Conservation (phyloP, 2,113 vertebrate species). For the Plecotus auritus region DNA sequence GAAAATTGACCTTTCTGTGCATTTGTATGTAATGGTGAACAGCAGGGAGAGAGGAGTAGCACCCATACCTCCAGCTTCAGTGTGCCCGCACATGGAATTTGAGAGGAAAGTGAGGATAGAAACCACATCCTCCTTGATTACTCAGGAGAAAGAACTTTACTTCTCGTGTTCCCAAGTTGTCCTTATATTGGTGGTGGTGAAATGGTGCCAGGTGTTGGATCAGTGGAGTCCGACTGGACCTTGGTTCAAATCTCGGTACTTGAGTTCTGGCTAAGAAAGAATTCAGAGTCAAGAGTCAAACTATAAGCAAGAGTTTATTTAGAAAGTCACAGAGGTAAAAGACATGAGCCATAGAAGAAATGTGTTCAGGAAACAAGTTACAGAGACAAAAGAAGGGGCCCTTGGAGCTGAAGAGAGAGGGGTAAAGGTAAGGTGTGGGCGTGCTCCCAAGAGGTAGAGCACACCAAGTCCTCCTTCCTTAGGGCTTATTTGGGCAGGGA, state of each 20-base stretch:
- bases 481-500: not conserved
- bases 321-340: not conserved
- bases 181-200: not conserved
- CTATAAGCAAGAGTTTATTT: not conserved
- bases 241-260: not conserved
- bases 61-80: accelerated
- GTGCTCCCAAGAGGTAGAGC: not conserved
- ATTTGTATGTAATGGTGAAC: not conserved
- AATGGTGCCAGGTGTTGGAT: not conserved
- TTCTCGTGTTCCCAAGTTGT: not conserved
- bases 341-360: not conserved
- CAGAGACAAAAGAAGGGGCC: not conserved
- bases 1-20: not conserved
- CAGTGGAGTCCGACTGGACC: not conserved
- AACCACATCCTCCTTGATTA: not conserved
- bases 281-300: not conserved
- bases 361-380: not conserved
- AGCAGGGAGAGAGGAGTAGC: not conserved
- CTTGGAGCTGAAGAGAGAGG: not conserved
- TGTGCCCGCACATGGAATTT: not conserved
- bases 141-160: not conserved
- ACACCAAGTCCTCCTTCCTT: not conserved
- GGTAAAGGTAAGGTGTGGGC: not conserved
- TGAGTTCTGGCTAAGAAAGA: not conserved
- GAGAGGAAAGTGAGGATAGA: not conserved